Conservation (phyloP, 2,888 invertebrate genomes). For the Rhamnusium bicolor region DNA sequence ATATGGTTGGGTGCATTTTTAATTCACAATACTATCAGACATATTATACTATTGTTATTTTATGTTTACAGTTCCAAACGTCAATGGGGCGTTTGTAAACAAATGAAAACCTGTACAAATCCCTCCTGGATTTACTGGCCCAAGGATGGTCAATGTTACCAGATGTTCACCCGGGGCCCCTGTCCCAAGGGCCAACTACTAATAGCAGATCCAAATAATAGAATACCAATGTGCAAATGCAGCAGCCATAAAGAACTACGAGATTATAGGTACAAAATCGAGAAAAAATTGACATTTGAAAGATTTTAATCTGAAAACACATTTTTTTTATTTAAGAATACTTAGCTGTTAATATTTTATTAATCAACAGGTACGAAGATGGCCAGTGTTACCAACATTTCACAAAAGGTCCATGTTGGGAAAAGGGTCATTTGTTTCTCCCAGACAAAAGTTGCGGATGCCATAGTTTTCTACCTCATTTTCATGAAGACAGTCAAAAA, state of each 20-base stretch:
- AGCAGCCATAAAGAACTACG: conserved; percentile 67
- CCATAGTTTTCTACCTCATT: conserved; percentile 81
- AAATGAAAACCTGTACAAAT: conserved; percentile 77
- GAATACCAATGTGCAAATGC: conserved; percentile 78
- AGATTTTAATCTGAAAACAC: no score
- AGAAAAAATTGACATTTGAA: no score
- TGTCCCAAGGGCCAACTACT: conserved; percentile 84
- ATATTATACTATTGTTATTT: not conserved
- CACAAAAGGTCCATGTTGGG: conserved; percentile 85
- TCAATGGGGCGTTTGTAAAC: conserved; percentile 83
- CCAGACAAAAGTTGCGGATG: conserved; percentile 85
- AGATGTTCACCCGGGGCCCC: conserved; percentile 81
- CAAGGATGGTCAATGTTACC: conserved; percentile 83
- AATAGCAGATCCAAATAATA: conserved; percentile 73
- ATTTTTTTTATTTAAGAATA: no score
- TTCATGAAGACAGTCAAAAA: conserved; percentile 78
- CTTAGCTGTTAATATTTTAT: not conserved
- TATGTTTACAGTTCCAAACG: conserved; percentile 69
- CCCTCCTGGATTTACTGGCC: conserved; percentile 84
- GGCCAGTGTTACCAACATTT: conserved; percentile 66
- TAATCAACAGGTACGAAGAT: conserved; percentile 52
- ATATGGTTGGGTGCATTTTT: no score
- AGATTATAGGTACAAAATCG: conserved; percentile 61
- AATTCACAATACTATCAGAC: no score
- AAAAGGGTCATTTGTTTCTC: conserved; percentile 83